phyloP scores from a whole-genome alignment of 2,888 invertebrate species.

The Eurytoma californica region DNA sequence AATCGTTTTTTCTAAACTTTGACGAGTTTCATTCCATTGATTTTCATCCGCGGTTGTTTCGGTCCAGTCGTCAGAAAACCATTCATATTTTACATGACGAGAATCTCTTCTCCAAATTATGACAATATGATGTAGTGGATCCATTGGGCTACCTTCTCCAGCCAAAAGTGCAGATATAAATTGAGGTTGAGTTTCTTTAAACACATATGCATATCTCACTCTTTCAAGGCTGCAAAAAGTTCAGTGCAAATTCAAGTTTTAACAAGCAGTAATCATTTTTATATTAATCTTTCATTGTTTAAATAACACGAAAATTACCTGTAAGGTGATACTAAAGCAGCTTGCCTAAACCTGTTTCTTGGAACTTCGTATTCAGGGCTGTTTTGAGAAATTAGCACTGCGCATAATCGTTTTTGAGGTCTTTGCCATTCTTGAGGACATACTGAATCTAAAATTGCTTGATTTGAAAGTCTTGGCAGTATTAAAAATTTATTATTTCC shows the following conservation, averaged over 20 bases:
- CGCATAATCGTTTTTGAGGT: constrained; percentile 84
- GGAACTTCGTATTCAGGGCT: constrained; percentile 79
- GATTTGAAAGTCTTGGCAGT: constrained; percentile 93
- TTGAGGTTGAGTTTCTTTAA: constrained; percentile 87
- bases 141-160: constrained; percentile 79
- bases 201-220: constrained; percentile 92
- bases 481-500: constrained; percentile 91
- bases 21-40: constrained; percentile 83
- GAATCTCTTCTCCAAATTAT: constrained; percentile 93
- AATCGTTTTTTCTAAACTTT: constrained; percentile 84
- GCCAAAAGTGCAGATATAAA: constrained; percentile 86
- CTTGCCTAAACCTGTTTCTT: constrained; percentile 83
- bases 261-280: not conserved
- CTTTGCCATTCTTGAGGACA: constrained; percentile 93
- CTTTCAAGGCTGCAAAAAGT: constrained; percentile 73
- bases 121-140: constrained; percentile 86
- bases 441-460: constrained; percentile 87
- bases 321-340: constrained; percentile 82
- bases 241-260: constrained; percentile 4
- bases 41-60: constrained; percentile 75
- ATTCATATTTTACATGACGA: constrained; percentile 92
- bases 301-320: constrained; percentile 68
- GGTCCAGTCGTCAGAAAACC: constrained; percentile 85
- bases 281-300: not conserved
- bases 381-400: constrained; percentile 86